Conservation (phyloP, 2,113 vertebrate species). For the Odontophorus gujanensis region DNA sequence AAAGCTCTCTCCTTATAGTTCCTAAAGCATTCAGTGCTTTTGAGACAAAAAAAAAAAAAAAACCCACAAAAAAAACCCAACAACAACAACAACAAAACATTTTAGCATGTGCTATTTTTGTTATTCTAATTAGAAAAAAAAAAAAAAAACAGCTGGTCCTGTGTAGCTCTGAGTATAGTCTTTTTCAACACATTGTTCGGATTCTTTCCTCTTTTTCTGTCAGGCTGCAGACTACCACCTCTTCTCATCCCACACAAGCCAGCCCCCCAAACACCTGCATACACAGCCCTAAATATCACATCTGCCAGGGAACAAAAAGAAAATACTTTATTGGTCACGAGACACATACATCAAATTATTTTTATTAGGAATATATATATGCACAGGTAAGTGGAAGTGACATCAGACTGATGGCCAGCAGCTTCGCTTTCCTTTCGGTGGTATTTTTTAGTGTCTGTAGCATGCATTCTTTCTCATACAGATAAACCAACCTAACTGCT, state of each 20-base stretch:
- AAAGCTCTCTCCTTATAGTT: slow-evolving; percentile 81
- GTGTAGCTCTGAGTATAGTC: slow-evolving; percentile 75
- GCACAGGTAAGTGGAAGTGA: slow-evolving; percentile 3
- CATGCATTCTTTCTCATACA: not conserved
- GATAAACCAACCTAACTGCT: slow-evolving; percentile 33
- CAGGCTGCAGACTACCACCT: slow-evolving; percentile 79
- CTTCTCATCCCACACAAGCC: slow-evolving; percentile 70
- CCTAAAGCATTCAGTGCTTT: slow-evolving; percentile 83
- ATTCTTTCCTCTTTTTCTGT: slow-evolving; percentile 70
- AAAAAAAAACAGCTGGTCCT: slow-evolving; percentile 84
- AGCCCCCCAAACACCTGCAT: slow-evolving; percentile 77
- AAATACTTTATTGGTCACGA: slow-evolving; percentile 25
- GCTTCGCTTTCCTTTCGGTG: not conserved
- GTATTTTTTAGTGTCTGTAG: not conserved
- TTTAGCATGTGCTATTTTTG: slow-evolving; percentile 85
- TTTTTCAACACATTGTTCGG: slow-evolving; percentile 80
- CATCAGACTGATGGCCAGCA: not conserved
- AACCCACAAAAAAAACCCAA: slow-evolving; percentile 27
- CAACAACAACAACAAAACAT: slow-evolving; percentile 41
- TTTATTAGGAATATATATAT: not conserved
- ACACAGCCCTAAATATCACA: slow-evolving; percentile 68
- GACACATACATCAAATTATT: not conserved
- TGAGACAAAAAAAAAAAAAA: slow-evolving; percentile 69
- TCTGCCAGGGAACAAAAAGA: slow-evolving; percentile 67
- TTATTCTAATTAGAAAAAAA: slow-evolving; percentile 86